Conservation (phyloP, 1,140 invertebrate genomes). For the Centruroides vittatus region DNA sequence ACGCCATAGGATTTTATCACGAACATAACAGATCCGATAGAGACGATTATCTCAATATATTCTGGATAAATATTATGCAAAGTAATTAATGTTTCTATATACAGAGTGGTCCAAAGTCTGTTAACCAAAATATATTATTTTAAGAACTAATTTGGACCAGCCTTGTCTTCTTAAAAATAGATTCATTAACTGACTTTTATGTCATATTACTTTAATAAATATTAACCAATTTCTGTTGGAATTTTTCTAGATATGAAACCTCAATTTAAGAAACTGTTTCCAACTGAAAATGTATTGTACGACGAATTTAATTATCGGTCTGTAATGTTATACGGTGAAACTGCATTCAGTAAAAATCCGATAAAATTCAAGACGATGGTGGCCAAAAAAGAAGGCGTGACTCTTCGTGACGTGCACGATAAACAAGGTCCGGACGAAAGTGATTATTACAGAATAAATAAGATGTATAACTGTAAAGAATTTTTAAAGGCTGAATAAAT, state of each 20-base stretch:
- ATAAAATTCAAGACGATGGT: background rate
- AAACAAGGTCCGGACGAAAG: background rate
- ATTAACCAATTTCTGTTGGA: too few species aligned
- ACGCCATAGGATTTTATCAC: conserved; percentile 20
- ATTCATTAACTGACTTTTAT: too few species aligned
- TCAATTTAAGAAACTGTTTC: background rate
- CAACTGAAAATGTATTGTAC: background rate
- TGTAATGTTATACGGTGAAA: background rate
- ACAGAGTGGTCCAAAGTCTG: too few species aligned
- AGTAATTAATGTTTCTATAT: background rate
- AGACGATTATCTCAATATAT: conserved; percentile 9
- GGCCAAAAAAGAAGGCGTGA: background rate
- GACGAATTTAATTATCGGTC: background rate
- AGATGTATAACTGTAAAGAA: background rate
- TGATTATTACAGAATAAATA: background rate
- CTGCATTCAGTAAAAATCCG: background rate
- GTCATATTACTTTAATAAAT: too few species aligned
- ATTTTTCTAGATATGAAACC: too few species aligned
- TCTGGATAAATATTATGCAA: background rate
- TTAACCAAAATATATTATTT: too few species aligned
- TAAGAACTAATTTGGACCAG: too few species aligned
- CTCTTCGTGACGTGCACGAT: background rate
- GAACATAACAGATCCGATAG: conserved; percentile 18
- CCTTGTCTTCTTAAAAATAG: too few species aligned
- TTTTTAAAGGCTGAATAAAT: too few species aligned